Base-by-base conservation (phyloP, 1,140 invertebrate genomes). In the Sesamia nonagrioides region DNA sequence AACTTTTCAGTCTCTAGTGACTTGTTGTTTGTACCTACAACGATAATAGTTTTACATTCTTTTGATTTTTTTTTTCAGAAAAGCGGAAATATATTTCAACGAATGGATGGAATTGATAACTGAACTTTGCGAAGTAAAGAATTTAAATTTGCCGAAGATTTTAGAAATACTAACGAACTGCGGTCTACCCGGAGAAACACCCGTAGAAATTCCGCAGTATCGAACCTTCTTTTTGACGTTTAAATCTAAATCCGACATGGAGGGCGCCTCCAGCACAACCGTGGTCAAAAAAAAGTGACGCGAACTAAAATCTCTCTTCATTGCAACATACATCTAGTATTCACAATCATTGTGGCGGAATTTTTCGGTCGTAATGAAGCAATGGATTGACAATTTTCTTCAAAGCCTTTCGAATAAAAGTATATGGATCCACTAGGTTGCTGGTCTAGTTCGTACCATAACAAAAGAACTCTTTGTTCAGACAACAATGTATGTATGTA, bases 151-250 rank as follows among this genome's bases (percentile, higher is more conserved):
- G 52, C 88, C 91, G 21, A 88, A 86, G 58, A 75, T 82, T 1
- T 63, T 85, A 15, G 90, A 89, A 21, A 84, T 77, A 0, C 74
- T 95, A 9, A 92, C 88, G 0, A 92, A 92, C 74, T 94, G 93
- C 58, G 92, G 92, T 1, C 73, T 91, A 2, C 92, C 93, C 0
- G 93, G 92, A 0, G 83, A 89, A 48, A 77, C 72, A 0, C 86
- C 87, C 0, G 89, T 93, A 0, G 42, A 84, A 1, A 85, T 92
- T 6, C 92, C 92, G 0, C 88, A 89, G 72, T 94, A 91, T 68
- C 87, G 88, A 73, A 86, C 88, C 21, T 93, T 90, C 73, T 91
- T 94, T 63, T 27, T 86, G 1, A 92, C 90, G 6, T 92, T 88
- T 50, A 92, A 91, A 87, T 58, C 52, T 2, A 74, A 74, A 74